phyloP scores from a whole-genome alignment of 1,140 invertebrate genomes.

The Conopomorpha cramerella region DNA sequence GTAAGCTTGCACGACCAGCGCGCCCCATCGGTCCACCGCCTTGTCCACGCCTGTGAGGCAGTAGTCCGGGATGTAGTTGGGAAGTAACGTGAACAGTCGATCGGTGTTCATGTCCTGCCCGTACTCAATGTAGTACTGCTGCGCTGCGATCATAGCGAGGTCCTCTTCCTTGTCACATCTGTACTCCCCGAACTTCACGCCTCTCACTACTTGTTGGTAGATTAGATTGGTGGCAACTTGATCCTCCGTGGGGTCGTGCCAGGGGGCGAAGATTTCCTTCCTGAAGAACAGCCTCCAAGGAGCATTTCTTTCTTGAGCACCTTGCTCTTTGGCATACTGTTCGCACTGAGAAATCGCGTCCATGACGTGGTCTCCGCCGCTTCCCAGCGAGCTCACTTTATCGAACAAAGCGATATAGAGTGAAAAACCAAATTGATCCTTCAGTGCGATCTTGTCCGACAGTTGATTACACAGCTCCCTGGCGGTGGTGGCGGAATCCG shows the following conservation, averaged over 20 bases:
- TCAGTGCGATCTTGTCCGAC: slow-evolving; percentile 93
- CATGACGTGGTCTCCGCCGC: slow-evolving; percentile 98
- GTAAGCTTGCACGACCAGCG: slow-evolving; percentile 86
- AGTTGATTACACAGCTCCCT: slow-evolving; percentile 95
- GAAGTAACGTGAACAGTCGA: slow-evolving; percentile 82
- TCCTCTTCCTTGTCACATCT: slow-evolving; percentile 99
- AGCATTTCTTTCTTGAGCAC: slow-evolving; percentile 90
- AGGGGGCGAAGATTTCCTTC: slow-evolving; percentile 98
- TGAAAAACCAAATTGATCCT: slow-evolving; percentile 98
- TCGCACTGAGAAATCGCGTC: slow-evolving; percentile 99
- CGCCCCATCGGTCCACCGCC: slow-evolving; percentile 88
- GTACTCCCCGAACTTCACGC: slow-evolving; percentile 98
- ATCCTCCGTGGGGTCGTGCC: slow-evolving; percentile 97
- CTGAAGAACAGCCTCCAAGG: slow-evolving; percentile 93
- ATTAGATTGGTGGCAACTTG: slow-evolving; percentile 96
- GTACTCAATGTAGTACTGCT: slow-evolving; percentile 98
- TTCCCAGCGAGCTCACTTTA: slow-evolving; percentile 97
- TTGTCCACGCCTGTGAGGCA: slow-evolving; percentile 89
- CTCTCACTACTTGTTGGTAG: slow-evolving; percentile 95
- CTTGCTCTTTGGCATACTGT: slow-evolving; percentile 99
- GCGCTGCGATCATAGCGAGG: slow-evolving; percentile 96
- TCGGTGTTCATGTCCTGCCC: slow-evolving; percentile 89
- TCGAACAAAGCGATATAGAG: slow-evolving; percentile 98
- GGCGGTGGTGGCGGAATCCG: slow-evolving; percentile 97
- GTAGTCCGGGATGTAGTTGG: slow-evolving; percentile 97